These are phyloP conservation scores for Balanococcus diminutus DNA, from an alignment of 2,888 invertebrate genomes.

Conservation along the genomic window DNA sequence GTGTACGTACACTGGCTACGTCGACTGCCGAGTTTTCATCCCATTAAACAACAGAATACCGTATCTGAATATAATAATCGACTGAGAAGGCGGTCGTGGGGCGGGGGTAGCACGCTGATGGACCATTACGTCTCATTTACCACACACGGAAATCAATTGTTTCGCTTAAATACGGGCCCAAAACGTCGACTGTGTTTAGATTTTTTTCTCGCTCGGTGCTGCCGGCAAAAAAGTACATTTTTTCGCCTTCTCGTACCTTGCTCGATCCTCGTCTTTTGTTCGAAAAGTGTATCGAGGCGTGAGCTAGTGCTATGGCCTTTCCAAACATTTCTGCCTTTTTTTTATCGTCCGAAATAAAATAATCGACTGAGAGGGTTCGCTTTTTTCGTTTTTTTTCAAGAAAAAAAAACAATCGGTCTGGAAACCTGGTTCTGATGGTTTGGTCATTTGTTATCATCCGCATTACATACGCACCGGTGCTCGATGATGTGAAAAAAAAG, in stretches of 20 bases:
- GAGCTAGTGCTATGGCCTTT: too few species aligned
- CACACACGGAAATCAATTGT: conserved; percentile 37
- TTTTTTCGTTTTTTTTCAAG: background rate
- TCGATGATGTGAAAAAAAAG: background rate
- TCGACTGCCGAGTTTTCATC: conserved; percentile 19
- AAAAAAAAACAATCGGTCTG: background rate
- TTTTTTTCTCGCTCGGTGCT: background rate
- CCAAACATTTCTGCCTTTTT: background rate
- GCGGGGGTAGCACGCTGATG: background rate
- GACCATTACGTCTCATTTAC: conserved; percentile 40
- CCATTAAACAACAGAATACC: conserved; percentile 31
- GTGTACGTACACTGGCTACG: background rate
- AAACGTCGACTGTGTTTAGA: background rate
- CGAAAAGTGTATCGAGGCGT: conserved; percentile 12
- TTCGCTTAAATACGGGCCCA: conserved; percentile 11
- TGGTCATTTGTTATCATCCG: conserved; percentile 20
- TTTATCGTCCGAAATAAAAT: background rate
- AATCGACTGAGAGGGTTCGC: background rate
- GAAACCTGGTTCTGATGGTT: background rate
- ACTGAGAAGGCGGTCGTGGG: background rate
- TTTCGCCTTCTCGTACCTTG: background rate
- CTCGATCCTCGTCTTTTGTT: background rate
- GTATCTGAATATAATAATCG: conserved; percentile 35
- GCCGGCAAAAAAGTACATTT: background rate
- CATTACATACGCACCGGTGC: conserved; percentile 8